A percentile compares a stretch with the other conserved stretches of the same genome.
phyloP scores from a whole-genome alignment of 2,888 invertebrate genomes.

The Endotricha flammealis region DNA sequence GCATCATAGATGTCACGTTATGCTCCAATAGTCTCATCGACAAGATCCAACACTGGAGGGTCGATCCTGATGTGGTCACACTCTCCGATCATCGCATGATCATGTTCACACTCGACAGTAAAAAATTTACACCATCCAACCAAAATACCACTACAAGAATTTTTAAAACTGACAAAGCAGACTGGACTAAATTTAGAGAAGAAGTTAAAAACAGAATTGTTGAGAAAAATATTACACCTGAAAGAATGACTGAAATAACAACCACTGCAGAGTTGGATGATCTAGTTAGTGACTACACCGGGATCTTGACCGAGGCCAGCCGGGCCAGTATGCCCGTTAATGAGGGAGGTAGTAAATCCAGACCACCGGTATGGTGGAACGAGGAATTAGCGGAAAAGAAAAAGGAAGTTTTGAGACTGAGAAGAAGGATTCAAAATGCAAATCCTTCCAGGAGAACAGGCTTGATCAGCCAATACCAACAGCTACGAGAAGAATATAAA shows the following conservation, averaged over 20 bases:
- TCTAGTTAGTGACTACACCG: background rate
- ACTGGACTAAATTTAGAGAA: background rate
- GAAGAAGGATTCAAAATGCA: conserved; percentile 4
- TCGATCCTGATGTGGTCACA: too few species aligned
- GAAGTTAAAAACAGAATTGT: background rate
- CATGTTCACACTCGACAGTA: background rate
- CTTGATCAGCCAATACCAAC: conserved; percentile 2
- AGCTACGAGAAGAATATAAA: conserved; percentile 3
- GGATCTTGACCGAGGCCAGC: conserved; percentile 1
- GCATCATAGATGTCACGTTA: too few species aligned
- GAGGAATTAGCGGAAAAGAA: conserved; percentile 10
- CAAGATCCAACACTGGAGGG: background rate
- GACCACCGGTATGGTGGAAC: conserved; percentile 18
- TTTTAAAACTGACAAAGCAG: too few species aligned
- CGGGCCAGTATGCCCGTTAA: conserved; percentile 9
- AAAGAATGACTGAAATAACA: background rate
- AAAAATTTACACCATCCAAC: background rate
- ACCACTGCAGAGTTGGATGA: background rate
- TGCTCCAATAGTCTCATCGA: background rate
- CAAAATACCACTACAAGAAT: background rate
- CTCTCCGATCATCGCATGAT: too few species aligned
- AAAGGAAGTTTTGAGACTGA: conserved; percentile 2
- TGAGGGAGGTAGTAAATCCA: conserved; percentile 2
- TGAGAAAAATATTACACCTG: background rate
- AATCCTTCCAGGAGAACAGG: conserved; percentile 8